A percentile compares a stretch with the other conserved stretches of the same genome.
Evolutionary conservation across 2,113 vertebrate species (phyloP).

Genomic region (Zosterops hypoxanthus): DNA sequence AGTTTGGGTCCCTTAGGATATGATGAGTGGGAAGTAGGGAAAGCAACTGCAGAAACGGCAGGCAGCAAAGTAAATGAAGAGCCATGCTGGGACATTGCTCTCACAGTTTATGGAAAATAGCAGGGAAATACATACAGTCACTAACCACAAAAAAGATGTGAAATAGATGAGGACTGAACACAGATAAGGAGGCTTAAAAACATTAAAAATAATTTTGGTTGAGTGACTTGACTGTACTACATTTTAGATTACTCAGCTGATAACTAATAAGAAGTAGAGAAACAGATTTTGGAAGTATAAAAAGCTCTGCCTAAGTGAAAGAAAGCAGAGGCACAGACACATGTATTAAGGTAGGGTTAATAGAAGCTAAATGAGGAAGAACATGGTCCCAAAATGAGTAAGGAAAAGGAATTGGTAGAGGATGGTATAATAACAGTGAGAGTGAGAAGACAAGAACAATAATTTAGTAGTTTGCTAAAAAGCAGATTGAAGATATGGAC

Average conservation of each 20-base stretch:
- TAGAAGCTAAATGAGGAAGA: neutral
- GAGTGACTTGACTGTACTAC: neutral
- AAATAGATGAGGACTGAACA: neutral
- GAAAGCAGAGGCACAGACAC: neutral
- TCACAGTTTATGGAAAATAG: neutral
- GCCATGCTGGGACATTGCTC: neutral
- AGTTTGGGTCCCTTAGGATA: neutral
- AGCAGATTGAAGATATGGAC: neutral
- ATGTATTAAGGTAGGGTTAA: neutral
- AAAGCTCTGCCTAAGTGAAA: too few relatives aligned
- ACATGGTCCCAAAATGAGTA: neutral
- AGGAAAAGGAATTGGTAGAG: neutral
- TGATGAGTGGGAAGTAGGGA: rapidly evolving
- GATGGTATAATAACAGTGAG: neutral
- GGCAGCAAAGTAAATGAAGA: neutral
- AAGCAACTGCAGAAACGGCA: rapidly evolving
- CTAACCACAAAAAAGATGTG: neutral
- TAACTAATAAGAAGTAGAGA: neutral
- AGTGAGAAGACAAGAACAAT: neutral
- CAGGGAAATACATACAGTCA: neutral
- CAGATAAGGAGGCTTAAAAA: neutral
- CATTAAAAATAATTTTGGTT: neutral
- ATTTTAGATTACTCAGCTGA: neutral
- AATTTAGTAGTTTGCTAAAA: neutral
- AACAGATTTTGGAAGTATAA: neutral